A percentile compares a stretch with the other conserved stretches of the same genome.
Evolutionary conservation across 2,113 vertebrate species (phyloP).

Genomic region (Rhynchopsitta pachyrhyncha): DNA sequence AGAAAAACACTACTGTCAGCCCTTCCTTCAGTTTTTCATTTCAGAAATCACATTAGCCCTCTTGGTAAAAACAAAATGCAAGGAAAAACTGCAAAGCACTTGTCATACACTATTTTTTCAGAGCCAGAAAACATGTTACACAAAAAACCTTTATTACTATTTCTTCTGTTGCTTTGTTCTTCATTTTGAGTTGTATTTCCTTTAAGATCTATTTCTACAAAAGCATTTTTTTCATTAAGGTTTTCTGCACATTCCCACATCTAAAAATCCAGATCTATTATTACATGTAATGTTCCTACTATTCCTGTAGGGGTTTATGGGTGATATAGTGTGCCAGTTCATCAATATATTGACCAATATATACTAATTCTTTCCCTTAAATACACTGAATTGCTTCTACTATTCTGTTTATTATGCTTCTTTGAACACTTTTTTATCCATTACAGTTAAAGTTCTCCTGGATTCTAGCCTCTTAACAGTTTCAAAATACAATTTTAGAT

Average conservation of each 20-base stretch:
- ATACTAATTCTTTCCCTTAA: background rate
- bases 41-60: background rate
- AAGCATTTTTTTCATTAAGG: background rate
- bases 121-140: background rate
- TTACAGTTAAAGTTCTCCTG: background rate
- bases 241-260: background rate
- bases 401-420: background rate
- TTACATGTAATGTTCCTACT: background rate
- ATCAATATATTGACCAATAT: background rate
- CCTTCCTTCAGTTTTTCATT: background rate
- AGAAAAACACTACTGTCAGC: background rate
- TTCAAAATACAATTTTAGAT: background rate
- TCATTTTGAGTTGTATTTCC: background rate
- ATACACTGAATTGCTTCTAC: background rate
- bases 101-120: background rate
- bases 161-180: background rate
- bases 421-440: background rate
- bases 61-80: background rate
- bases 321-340: background rate
- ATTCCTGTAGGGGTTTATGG: background rate
- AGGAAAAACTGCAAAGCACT: background rate
- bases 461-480: background rate
- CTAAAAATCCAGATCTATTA: background rate
- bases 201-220: background rate
- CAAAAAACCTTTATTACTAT: background rate